Percentiles rank a stretch among this genome's conserved stretches.
These are phyloP conservation scores for Rhineura floridana DNA, from an alignment of 2,113 vertebrate genomes.

Conservation along the genomic window DNA sequence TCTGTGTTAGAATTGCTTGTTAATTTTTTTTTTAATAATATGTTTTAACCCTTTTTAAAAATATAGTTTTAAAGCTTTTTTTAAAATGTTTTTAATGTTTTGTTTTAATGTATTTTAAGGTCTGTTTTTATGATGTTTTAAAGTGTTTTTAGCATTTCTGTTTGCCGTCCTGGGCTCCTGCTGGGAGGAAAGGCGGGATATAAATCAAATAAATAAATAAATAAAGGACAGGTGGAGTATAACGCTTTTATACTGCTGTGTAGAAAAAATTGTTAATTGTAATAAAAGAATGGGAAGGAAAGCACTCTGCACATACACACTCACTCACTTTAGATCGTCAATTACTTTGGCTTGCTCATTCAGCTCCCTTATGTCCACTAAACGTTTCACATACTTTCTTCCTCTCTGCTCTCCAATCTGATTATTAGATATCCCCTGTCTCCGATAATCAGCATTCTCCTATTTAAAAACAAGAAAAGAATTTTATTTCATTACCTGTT, in stretches of 20 bases:
- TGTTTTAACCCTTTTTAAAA: too few relatives aligned
- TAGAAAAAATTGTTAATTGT: neutral
- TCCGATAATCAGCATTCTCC: constrained; percentile 88
- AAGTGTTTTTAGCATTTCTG: too few relatives aligned
- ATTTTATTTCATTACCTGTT: constrained; percentile 12
- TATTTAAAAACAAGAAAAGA: constrained; percentile 61
- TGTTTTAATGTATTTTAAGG: too few relatives aligned
- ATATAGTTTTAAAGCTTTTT: too few relatives aligned
- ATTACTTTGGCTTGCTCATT: constrained; percentile 99
- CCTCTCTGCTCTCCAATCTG: constrained; percentile 85
- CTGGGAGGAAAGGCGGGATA: too few relatives aligned
- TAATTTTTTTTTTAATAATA: too few relatives aligned
- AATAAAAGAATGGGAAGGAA: neutral
- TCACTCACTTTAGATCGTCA: constrained; percentile 94
- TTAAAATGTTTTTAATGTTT: too few relatives aligned
- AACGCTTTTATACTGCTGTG: neutral
- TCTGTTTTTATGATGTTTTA: too few relatives aligned
- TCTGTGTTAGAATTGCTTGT: too few relatives aligned
- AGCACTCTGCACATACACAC: neutral
- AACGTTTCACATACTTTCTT: constrained; percentile 91
- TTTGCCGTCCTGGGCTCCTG: too few relatives aligned
- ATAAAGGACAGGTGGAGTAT: too few relatives aligned
- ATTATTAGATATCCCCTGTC: constrained; percentile 78
- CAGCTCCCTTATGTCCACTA: constrained; percentile 95
- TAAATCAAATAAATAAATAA: too few relatives aligned